Evolutionary conservation across 2,113 vertebrate genomes (phyloP).

Genomic region (Brachyhypopomus gauderio): DNA sequence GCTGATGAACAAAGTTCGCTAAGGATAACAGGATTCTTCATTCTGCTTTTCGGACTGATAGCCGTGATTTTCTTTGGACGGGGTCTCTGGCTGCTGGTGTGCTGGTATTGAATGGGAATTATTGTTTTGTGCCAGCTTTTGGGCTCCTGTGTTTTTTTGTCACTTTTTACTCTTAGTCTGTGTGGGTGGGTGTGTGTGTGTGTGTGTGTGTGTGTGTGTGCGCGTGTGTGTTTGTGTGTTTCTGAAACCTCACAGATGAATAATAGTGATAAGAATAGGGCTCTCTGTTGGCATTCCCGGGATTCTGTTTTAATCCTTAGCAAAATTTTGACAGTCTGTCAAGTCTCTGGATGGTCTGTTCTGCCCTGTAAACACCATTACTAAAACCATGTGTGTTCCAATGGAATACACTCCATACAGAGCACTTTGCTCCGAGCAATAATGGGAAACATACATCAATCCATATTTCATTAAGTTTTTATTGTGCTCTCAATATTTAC

Average conservation of each 20-base stretch:
- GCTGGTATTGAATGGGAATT: constrained; percentile 13
- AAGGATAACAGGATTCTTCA: constrained; percentile 29
- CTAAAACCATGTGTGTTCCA: constrained; percentile 30
- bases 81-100: not conserved
- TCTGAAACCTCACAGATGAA: constrained; percentile 46
- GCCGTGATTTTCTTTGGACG: constrained; percentile 10
- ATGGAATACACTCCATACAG: constrained; percentile 2
- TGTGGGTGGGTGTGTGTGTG: constrained; percentile 30
- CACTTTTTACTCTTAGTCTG: constrained; percentile 32
- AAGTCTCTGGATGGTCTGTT: constrained; percentile 36
- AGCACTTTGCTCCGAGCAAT: constrained; percentile 12
- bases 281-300: constrained; percentile 46
- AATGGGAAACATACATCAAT: constrained; percentile 43
- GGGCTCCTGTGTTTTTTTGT: not conserved
- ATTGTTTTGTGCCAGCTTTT: constrained; percentile 26
- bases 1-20: constrained; percentile 31
- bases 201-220: constrained; percentile 33
- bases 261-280: constrained; percentile 46
- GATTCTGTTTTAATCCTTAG: constrained; percentile 50
- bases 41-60: constrained; percentile 18
- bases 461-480: constrained; percentile 35
- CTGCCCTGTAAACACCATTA: constrained; percentile 48
- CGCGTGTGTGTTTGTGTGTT: constrained; percentile 36
- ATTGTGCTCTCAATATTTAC: constrained; percentile 27
- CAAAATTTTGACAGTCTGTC: constrained; percentile 58